Evolutionary conservation across 2,888 invertebrate species (phyloP), one percentile per base, ranked within the genome.

Genomic region (Dasysyrphus albostriatus): DNA sequence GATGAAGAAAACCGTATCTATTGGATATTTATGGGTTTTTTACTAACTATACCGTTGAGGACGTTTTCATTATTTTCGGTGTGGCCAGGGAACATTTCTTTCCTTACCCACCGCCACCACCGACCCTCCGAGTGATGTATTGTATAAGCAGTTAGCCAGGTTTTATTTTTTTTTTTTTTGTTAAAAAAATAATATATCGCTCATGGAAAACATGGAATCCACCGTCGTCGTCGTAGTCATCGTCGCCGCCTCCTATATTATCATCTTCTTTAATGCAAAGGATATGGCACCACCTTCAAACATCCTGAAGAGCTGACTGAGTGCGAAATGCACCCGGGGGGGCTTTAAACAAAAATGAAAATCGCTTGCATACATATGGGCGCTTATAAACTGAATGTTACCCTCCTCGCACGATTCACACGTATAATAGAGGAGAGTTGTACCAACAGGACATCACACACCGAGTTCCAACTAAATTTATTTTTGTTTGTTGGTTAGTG

Each of bases 271-370:
- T 24, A 69, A 67, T 73, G 75, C 34, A 47, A 87, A 82, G 75
- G 80, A 56, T 47, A 63, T 70, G 61, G 58, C 34, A 82, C 87
- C 87, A 87, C 78, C 87, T 87, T 87, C 87, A 87, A 88, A 78
- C 88, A 88, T 78, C 63, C 88, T 87, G 85, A 88, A 88, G 89
- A 88, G 88, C 88, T 89, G 90, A 89, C 90, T 90, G 92, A 92
- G 92, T 92, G 92, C 92, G 93, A 93, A 93, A 93, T 92, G 92
- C 92, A 92, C 93, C 92, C 93, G 92, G 89, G 93, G 93, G 93
- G 91, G 93, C 92, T 91, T 91, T 93, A 93, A 92, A 93, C 92
- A 91, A 92, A 92, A 93, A 93, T 92, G 92, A 93, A 92, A 92
- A 92, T 92, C 92, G 92, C 92, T 92, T 92, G 92, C 91, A 92